Conservation (phyloP, 2,888 invertebrate species). For the Dicranocentrus wangi region DNA sequence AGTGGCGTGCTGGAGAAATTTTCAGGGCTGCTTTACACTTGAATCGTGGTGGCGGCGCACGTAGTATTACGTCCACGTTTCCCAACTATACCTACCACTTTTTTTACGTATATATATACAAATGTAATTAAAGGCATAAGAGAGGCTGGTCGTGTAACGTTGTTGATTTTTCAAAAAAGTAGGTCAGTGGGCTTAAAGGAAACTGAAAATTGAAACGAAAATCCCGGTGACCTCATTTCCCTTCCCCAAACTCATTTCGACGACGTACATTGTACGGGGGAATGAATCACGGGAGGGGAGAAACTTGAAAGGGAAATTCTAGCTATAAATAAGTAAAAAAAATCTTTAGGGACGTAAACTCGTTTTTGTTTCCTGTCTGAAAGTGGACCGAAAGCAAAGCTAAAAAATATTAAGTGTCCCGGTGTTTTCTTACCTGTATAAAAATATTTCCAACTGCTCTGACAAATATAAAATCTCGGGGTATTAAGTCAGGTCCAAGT, state of each 20-base stretch:
- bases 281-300: no score
- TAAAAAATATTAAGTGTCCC: no score
- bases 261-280: not conserved
- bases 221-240: constrained; percentile 52
- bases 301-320: not conserved
- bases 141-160: no score
- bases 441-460: constrained; percentile 77
- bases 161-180: constrained; percentile 49
- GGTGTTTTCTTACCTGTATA: constrained; percentile 76
- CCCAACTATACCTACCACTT: no score
- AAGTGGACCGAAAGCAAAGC: constrained; percentile 3
- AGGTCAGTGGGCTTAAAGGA: constrained; percentile 61
- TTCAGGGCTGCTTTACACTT: constrained; percentile 54
- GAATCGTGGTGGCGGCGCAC: constrained; percentile 9
- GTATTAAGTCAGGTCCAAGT: constrained; percentile 75
- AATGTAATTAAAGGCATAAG: not conserved
- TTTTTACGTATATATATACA: no score
- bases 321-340: not conserved
- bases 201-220: constrained; percentile 64
- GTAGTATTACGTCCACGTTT: not conserved
- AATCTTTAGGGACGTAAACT: constrained; percentile 12
- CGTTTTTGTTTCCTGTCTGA: constrained; percentile 36
- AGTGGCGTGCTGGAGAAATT: constrained; percentile 34
- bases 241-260: constrained; percentile 20
- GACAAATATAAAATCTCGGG: constrained; percentile 76